phyloP scores from a whole-genome alignment of 1,140 invertebrate genomes.

The Hestina assimilis region DNA sequence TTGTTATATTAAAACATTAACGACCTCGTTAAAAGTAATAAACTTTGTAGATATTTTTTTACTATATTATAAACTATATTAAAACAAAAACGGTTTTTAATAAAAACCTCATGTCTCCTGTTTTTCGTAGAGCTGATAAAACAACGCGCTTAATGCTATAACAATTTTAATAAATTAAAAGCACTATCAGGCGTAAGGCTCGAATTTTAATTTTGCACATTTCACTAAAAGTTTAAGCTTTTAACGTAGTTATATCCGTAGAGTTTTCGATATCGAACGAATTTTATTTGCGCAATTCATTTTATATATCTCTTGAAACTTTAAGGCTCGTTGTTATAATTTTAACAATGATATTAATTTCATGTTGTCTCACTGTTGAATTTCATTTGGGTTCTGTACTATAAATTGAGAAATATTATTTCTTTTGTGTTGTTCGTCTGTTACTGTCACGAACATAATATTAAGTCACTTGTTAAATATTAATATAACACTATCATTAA shows the following conservation, averaged over 20 bases:
- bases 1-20: no score
- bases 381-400: neutral
- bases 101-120: constrained; percentile 13
- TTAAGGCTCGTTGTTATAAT: constrained; percentile 6
- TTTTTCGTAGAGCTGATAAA: constrained; percentile 10
- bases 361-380: neutral
- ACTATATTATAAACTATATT: neutral
- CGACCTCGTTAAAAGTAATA: no score
- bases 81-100: constrained; percentile 11
- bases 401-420: no score
- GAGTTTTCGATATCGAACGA: constrained; percentile 23
- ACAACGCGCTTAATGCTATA: constrained; percentile 14
- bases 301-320: constrained; percentile 5
- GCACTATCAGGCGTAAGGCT: constrained; percentile 31
- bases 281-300: constrained; percentile 13
- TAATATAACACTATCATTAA: no score
- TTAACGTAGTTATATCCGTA: constrained; percentile 32
- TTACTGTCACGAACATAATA: no score
- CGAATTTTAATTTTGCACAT: constrained; percentile 30
- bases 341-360: constrained; percentile 5
- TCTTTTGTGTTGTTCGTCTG: no score
- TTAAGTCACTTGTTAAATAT: no score
- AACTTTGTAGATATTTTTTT: no score
- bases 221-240: constrained; percentile 33
- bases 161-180: constrained; percentile 30